Conservation (phyloP, 2,888 invertebrate species). For the Odontothrips loti region DNA sequence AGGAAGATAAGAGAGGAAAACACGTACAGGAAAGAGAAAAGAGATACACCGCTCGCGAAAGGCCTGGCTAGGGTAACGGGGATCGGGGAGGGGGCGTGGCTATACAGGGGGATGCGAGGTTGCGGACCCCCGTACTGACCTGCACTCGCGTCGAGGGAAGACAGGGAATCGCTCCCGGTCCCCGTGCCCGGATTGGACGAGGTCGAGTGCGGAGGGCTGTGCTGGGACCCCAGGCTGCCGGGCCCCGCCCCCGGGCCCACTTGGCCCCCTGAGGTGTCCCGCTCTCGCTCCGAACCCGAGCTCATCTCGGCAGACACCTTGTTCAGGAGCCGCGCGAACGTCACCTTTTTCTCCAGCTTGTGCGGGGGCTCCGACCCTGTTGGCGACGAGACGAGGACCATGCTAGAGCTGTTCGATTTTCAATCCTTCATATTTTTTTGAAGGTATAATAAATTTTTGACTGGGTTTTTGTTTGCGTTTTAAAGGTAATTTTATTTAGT, state of each 20-base stretch:
- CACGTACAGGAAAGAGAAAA: not conserved
- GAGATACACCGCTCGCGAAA: not conserved
- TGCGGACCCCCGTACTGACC: conserved; percentile 22
- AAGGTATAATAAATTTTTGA: not conserved
- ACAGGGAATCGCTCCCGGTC: conserved; percentile 72
- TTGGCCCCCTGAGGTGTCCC: conserved; percentile 39
- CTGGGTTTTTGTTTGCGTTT: not conserved
- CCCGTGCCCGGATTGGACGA: conserved; percentile 45
- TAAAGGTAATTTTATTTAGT: not conserved
- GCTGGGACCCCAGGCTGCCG: not conserved
- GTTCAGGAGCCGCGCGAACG: conserved; percentile 67
- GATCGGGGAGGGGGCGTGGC: conserved; percentile 10
- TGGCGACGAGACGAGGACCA: conserved; percentile 17
- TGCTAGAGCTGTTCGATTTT: conserved; percentile 14
- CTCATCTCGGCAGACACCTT: conserved; percentile 74
- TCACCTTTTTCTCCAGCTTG: conserved; percentile 72
- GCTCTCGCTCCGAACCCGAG: conserved; percentile 66
- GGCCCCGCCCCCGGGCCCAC: not conserved
- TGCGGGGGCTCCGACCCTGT: conserved; percentile 43
- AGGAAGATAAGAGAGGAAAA: not conserved
- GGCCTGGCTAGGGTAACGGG: not conserved
- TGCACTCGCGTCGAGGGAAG: conserved; percentile 41
- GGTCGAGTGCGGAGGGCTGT: conserved; percentile 49
- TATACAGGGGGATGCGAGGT: not conserved
- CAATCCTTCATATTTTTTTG: too few relatives aligned